Percentiles rank a stretch among this genome's conserved stretches.
phyloP scores from a whole-genome alignment of 2,113 vertebrate species.

The Poeciliopsis retropinna region DNA sequence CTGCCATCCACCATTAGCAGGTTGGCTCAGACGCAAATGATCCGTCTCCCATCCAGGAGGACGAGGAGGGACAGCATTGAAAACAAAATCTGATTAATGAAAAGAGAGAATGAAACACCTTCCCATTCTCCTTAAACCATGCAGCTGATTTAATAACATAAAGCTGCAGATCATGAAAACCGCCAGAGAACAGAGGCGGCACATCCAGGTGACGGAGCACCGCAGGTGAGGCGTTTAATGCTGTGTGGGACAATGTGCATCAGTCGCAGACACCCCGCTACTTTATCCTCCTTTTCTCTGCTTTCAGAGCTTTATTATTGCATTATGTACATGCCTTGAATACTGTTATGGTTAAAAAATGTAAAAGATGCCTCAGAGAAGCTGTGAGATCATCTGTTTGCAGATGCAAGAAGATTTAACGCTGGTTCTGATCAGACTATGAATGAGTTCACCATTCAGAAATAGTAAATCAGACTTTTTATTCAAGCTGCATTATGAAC shows the following conservation, averaged over 20 bases:
- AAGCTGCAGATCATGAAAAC: neutral
- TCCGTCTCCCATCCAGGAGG: conserved; percentile 73
- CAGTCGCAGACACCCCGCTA: neutral
- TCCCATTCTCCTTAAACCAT: neutral
- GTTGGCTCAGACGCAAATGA: conserved; percentile 94
- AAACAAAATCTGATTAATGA: conserved; percentile 4
- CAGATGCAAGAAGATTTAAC: neutral
- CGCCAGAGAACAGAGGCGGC: neutral
- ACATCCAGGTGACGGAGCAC: conserved; percentile 13
- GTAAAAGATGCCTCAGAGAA: neutral
- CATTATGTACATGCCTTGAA: neutral
- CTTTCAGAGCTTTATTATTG: neutral
- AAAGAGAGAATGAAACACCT: neutral
- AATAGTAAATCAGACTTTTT: neutral
- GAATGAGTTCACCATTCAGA: neutral
- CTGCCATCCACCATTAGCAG: conserved; percentile 95
- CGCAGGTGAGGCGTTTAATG: conserved; percentile 19
- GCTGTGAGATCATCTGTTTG: neutral
- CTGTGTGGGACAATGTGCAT: neutral
- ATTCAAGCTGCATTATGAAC: neutral
- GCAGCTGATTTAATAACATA: conserved; percentile 3
- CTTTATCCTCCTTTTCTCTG: neutral
- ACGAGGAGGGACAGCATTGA: conserved; percentile 29
- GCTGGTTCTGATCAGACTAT: neutral
- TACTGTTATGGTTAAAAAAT: neutral